phyloP scores from a whole-genome alignment of 2,113 vertebrate genomes.

The Cebidichthys violaceus region DNA sequence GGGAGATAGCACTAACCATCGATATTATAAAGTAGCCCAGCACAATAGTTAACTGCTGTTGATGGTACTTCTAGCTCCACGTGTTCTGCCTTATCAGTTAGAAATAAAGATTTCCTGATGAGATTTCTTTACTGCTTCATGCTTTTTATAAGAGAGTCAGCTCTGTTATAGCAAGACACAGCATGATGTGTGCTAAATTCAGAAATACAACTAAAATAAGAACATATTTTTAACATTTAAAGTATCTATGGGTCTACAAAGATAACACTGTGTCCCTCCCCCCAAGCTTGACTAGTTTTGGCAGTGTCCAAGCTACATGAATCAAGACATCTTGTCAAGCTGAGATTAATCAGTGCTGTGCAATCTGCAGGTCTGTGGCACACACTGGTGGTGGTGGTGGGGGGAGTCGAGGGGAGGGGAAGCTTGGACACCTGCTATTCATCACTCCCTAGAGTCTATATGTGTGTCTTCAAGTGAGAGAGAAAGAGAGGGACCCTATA shows the following conservation, averaged over 20 bases:
- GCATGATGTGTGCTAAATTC: neutral
- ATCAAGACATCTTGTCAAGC: constrained; percentile 35
- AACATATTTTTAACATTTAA: constrained; percentile 8
- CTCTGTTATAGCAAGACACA: neutral
- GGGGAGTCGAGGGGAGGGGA: neutral
- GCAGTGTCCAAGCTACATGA: constrained; percentile 17
- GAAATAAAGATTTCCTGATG: constrained; percentile 1
- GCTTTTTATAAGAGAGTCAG: neutral
- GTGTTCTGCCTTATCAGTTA: neutral
- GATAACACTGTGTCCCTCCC: neutral
- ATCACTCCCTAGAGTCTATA: constrained; percentile 39
- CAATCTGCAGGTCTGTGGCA: constrained; percentile 57
- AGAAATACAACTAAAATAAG: neutral
- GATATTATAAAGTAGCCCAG: neutral
- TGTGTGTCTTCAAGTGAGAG: constrained; percentile 4
- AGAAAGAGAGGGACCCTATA: constrained; percentile 18
- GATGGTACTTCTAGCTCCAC: neutral
- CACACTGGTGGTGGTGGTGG: constrained; percentile 14
- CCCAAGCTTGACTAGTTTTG: neutral
- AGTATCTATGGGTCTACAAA: neutral
- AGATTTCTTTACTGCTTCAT: neutral
- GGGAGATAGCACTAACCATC: neutral
- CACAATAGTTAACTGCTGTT: neutral
- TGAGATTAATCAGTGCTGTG: constrained; percentile 43
- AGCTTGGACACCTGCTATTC: constrained; percentile 43